Percentiles rank a stretch among this genome's conserved stretches.
phyloP scores from a whole-genome alignment of 2,888 invertebrate species.

The Metalampra italica region DNA sequence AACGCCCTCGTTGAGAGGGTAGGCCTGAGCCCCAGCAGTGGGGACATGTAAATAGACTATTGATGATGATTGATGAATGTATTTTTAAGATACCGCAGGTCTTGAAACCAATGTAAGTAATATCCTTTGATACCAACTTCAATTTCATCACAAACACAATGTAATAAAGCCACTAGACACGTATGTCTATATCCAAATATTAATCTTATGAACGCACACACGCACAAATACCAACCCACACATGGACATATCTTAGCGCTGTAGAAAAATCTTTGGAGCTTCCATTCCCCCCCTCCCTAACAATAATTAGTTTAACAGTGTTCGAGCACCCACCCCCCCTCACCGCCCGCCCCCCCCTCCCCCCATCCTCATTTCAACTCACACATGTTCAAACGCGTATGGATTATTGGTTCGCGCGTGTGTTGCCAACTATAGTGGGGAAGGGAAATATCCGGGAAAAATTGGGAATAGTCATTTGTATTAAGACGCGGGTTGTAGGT shows the following conservation, averaged over 20 bases:
- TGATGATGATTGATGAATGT: too few species aligned
- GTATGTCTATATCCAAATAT: constrained; percentile 8
- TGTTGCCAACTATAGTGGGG: constrained; percentile 43
- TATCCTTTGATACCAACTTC: neutral
- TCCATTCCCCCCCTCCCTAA: constrained; percentile 18
- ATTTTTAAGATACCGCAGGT: too few species aligned
- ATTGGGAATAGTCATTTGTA: constrained; percentile 42
- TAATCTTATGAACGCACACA: constrained; percentile 9
- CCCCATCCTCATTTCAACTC: constrained; percentile 15
- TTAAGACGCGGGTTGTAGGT: constrained; percentile 25
- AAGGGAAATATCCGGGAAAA: constrained; percentile 40
- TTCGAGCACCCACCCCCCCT: constrained; percentile 38
- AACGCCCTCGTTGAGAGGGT: too few species aligned
- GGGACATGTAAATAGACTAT: too few species aligned
- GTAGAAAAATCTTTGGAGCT: constrained; percentile 41
- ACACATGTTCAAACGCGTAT: constrained; percentile 23
- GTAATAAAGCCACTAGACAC: constrained; percentile 5
- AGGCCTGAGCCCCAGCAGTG: too few species aligned
- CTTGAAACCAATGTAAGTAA: too few species aligned
- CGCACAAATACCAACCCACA: constrained; percentile 9
- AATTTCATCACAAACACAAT: neutral
- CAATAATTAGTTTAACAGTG: constrained; percentile 56
- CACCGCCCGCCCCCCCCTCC: constrained; percentile 17
- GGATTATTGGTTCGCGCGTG: constrained; percentile 24
- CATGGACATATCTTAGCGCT: constrained; percentile 18